Evolutionary conservation across 1,140 invertebrate genomes (phyloP).

Genomic region (Drosophila ogumai): DNA sequence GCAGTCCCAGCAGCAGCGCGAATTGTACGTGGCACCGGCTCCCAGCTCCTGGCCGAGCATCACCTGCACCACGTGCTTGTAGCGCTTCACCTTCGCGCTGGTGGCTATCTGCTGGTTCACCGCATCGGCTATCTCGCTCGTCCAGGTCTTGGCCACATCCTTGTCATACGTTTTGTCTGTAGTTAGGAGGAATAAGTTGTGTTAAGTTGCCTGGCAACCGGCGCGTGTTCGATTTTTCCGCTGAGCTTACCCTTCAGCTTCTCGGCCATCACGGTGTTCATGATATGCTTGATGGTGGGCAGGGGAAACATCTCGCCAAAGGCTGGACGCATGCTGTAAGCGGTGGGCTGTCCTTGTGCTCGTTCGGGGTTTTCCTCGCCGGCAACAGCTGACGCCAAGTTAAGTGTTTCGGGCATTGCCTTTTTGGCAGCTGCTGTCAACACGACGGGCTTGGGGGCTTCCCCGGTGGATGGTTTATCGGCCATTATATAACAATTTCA

Average conservation of each 20-base stretch:
- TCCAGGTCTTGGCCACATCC: constrained; percentile 59
- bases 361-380: constrained; percentile 38
- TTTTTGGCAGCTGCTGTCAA: constrained; percentile 3
- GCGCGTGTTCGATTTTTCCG: constrained; percentile 24
- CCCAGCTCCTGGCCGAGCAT: constrained; percentile 74
- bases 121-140: constrained; percentile 66
- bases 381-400: background rate
- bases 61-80: constrained; percentile 74
- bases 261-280: constrained; percentile 58
- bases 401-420: background rate
- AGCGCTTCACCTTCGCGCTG: constrained; percentile 62
- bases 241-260: constrained; percentile 61
- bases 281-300: constrained; percentile 61
- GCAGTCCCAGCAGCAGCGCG: constrained; percentile 74
- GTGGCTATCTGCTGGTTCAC: constrained; percentile 67
- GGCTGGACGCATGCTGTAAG: constrained; percentile 72
- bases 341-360: constrained; percentile 40
- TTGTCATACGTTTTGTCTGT: constrained; percentile 68
- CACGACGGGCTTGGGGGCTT: background rate
- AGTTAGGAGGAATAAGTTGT: background rate
- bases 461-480: constrained; percentile 14
- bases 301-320: constrained; percentile 73
- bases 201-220: constrained; percentile 54
- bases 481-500: constrained; percentile 7
- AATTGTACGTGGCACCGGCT: constrained; percentile 60